These are phyloP conservation scores for Euthynnus affinis DNA, from an alignment of 2,797 vertebrate species.

Conservation along the genomic window DNA sequence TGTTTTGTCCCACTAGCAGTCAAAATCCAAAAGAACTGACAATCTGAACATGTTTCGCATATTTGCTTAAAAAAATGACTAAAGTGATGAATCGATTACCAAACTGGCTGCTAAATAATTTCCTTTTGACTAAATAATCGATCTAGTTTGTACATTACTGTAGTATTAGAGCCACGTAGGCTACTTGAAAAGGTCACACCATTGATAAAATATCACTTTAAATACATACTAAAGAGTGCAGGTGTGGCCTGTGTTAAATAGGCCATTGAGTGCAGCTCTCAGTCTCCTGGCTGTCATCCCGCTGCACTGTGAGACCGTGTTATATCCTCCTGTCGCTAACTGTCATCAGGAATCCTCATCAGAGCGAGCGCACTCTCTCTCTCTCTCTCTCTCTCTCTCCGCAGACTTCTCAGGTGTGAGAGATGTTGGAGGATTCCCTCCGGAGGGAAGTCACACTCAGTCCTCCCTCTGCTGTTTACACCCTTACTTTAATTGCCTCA, in stretches of 20 bases:
- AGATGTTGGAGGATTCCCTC: conserved; percentile 71
- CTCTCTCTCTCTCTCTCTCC: conserved; percentile 33
- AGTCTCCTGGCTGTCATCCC: conserved; percentile 27
- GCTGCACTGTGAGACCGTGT: conserved; percentile 27
- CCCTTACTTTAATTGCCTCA: conserved; percentile 79
- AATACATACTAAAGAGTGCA: background rate
- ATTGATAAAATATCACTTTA: background rate
- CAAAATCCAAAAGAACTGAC: too few relatives aligned
- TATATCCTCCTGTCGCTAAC: conserved; percentile 64
- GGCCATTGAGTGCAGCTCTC: conserved; percentile 1
- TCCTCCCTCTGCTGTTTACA: conserved; percentile 77
- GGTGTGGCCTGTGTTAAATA: background rate
- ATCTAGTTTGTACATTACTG: too few relatives aligned
- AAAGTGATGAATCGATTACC: too few relatives aligned
- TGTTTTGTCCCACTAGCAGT: too few relatives aligned
- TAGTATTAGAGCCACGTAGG: background rate
- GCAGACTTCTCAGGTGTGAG: conserved; percentile 79
- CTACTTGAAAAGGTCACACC: background rate
- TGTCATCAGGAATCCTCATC: conserved; percentile 63
- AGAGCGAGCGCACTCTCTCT: background rate
- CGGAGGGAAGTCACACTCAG: conserved; percentile 76
- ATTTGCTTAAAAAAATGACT: too few relatives aligned
- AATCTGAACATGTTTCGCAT: too few relatives aligned
- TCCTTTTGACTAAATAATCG: too few relatives aligned
- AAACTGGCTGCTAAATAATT: too few relatives aligned